Evolutionary conservation across 2,888 invertebrate species (phyloP).

Genomic region (Dioctria rufipes): DNA sequence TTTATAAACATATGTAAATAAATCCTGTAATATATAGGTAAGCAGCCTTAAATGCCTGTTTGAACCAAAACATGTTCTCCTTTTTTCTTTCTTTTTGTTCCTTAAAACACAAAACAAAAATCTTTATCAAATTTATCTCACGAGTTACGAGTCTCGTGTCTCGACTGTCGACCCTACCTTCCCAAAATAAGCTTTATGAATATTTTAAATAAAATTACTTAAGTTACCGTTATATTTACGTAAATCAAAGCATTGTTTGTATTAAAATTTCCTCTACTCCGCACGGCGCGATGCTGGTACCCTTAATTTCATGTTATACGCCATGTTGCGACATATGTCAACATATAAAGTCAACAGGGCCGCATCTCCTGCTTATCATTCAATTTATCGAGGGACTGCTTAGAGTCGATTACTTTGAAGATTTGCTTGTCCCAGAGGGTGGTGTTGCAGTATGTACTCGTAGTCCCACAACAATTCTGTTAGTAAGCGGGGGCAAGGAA

Average conservation of each 20-base stretch:
- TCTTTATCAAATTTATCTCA: too few species aligned
- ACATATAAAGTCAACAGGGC: constrained; percentile 35
- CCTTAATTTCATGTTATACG: not conserved
- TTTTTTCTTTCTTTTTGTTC: too few species aligned
- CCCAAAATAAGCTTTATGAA: constrained; percentile 6
- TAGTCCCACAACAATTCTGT: not conserved
- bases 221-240: constrained; percentile 31
- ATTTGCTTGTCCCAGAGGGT: constrained; percentile 6
- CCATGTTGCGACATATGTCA: constrained; percentile 28
- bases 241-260: constrained; percentile 33
- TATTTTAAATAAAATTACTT: constrained; percentile 34
- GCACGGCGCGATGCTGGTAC: not conserved
- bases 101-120: too few species aligned
- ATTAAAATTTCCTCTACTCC: not conserved
- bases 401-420: constrained; percentile 27
- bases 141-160: too few species aligned
- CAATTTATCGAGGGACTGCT: constrained; percentile 40
- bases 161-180: too few species aligned
- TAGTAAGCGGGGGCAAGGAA: not conserved
- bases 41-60: too few species aligned
- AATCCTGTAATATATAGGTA: too few species aligned
- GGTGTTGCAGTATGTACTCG: not conserved
- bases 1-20: too few species aligned
- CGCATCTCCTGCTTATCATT: constrained; percentile 38
- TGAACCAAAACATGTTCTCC: too few species aligned